phyloP scores from a whole-genome alignment of 2,888 invertebrate species.

The Patella pellucida region DNA sequence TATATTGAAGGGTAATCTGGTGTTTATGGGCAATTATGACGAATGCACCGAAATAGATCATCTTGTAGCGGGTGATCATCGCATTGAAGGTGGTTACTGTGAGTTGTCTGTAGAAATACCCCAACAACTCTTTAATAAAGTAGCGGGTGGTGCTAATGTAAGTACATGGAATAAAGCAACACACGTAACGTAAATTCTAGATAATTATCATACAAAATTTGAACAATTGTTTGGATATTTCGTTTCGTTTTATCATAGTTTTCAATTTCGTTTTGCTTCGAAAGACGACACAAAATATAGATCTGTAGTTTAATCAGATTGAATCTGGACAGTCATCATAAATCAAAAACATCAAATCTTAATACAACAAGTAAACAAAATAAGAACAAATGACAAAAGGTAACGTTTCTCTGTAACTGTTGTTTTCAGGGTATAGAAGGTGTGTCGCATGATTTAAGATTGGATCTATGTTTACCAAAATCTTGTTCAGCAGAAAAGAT shows the following conservation, averaged over 20 bases:
- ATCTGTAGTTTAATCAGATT: no score
- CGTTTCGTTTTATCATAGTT: no score
- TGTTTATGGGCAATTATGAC: conserved; percentile 33
- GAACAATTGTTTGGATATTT: no score
- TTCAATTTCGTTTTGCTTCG: no score
- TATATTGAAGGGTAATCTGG: conserved; percentile 31
- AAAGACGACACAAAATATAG: no score
- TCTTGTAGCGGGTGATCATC: not conserved
- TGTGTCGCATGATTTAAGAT: conserved; percentile 2
- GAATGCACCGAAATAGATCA: conserved; percentile 22
- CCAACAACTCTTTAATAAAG: not conserved
- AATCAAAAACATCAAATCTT: no score
- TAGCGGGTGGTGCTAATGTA: not conserved
- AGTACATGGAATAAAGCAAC: not conserved
- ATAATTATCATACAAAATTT: no score
- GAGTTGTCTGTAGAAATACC: not conserved
- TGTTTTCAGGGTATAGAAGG: not conserved
- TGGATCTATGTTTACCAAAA: not conserved
- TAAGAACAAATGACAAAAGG: no score
- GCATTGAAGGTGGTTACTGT: conserved; percentile 9
- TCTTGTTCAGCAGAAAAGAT: not conserved
- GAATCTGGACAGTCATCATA: no score
- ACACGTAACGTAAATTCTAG: no score
- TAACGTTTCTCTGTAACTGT: not conserved
- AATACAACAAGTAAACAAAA: no score